Conservation (phyloP, 2,113 vertebrate species). For the Gambusia affinis region DNA sequence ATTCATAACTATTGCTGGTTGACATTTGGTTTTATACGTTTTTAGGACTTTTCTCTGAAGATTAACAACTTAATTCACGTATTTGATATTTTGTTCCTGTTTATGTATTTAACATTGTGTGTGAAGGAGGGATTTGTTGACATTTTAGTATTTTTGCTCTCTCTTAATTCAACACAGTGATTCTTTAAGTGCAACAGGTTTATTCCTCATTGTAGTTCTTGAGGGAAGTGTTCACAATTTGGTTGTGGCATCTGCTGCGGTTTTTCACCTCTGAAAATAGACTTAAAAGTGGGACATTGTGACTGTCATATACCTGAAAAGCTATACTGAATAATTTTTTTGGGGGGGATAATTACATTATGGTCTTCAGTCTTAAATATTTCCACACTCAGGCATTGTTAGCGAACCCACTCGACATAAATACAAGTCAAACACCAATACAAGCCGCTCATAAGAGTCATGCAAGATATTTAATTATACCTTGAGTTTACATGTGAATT, state of each 20-base stretch:
- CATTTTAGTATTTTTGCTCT: background rate
- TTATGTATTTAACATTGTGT: background rate
- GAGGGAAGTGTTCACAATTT: slow-evolving; percentile 3
- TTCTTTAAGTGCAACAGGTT: background rate
- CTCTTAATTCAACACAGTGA: background rate
- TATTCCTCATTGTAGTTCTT: background rate
- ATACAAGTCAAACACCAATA: background rate
- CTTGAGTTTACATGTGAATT: no score
- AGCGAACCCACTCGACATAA: no score
- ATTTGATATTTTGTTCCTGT: background rate
- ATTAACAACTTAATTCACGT: background rate
- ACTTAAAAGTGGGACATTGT: background rate
- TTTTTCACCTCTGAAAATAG: background rate
- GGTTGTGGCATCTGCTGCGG: background rate
- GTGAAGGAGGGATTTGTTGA: background rate
- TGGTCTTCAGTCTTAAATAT: background rate
- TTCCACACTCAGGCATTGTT: background rate
- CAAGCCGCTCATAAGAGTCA: background rate
- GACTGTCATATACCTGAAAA: background rate
- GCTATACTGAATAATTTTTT: background rate
- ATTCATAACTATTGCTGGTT: background rate
- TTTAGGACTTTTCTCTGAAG: background rate
- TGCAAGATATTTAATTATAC: background rate
- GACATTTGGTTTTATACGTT: background rate
- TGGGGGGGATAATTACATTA: background rate